phyloP scores from a whole-genome alignment of 2,888 invertebrate species.

The Phragmatobia fuliginosa region DNA sequence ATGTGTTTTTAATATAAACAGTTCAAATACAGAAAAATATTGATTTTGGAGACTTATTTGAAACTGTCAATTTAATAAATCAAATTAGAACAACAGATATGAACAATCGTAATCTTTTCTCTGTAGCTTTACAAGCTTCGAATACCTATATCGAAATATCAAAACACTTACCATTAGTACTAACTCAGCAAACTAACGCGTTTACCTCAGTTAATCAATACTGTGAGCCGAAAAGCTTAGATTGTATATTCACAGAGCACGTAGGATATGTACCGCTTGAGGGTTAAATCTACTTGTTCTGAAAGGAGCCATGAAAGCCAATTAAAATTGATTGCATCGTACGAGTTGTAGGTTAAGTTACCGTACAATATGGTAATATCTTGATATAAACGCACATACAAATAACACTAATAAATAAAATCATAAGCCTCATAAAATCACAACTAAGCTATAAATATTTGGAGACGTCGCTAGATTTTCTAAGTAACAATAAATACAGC shows the following conservation, averaged over 20 bases:
- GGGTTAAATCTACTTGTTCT: constrained; percentile 5
- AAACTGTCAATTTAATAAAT: background rate
- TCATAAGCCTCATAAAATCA: background rate
- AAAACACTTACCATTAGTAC: constrained; percentile 7
- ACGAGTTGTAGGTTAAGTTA: background rate
- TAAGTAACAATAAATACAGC: too few relatives aligned
- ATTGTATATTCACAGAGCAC: constrained; percentile 11
- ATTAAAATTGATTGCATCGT: constrained; percentile 6
- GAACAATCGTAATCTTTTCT: background rate
- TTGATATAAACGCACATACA: background rate
- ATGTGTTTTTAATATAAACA: background rate
- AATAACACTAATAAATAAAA: background rate
- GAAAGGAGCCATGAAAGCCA: constrained; percentile 4
- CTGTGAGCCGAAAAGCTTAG: constrained; percentile 1
- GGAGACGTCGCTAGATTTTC: too few relatives aligned
- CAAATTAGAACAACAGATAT: background rate
- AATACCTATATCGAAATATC: background rate
- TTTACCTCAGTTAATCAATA: constrained; percentile 3
- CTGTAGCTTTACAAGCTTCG: background rate
- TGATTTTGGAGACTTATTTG: background rate
- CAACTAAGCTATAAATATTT: too few relatives aligned
- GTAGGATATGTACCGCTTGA: constrained; percentile 7
- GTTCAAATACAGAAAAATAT: background rate
- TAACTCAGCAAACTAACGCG: background rate
- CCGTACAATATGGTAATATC: background rate